These are phyloP conservation scores for Oryzias woworae DNA, from an alignment of 2,113 vertebrate genomes.

Conservation along the genomic window DNA sequence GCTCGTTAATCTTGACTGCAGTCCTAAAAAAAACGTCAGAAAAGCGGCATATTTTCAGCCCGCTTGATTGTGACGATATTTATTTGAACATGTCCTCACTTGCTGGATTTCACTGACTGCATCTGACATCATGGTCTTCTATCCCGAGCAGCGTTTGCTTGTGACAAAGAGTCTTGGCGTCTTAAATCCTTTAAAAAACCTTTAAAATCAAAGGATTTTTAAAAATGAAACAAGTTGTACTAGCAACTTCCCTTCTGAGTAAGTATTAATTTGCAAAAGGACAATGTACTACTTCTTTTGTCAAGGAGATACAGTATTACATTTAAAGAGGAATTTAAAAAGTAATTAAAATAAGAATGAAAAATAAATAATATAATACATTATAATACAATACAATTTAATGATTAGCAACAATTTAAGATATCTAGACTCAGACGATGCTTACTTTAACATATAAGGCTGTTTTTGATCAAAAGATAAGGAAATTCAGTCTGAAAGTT, in stretches of 20 bases:
- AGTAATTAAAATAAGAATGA: too few relatives aligned
- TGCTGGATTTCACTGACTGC: conserved; percentile 54
- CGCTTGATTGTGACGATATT: conserved; percentile 70
- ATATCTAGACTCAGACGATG: not conserved
- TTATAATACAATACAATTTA: too few relatives aligned
- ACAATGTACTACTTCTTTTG: too few relatives aligned
- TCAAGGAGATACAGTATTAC: too few relatives aligned
- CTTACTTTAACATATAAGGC: not conserved
- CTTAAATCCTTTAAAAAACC: not conserved
- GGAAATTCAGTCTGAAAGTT: not conserved
- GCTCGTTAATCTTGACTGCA: conserved; percentile 70
- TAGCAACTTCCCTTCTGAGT: too few relatives aligned
- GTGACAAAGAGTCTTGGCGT: not conserved
- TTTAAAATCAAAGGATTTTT: too few relatives aligned
- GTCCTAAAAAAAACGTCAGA: conserved; percentile 35
- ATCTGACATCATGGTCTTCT: conserved; percentile 61
- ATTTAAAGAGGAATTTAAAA: too few relatives aligned
- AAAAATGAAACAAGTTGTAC: too few relatives aligned
- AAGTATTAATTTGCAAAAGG: too few relatives aligned
- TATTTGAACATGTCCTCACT: conserved; percentile 63
- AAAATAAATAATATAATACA: too few relatives aligned
- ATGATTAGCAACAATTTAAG: not conserved
- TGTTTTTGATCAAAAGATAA: not conserved
- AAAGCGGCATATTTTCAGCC: conserved; percentile 59
- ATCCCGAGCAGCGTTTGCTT: conserved; percentile 49